Evolutionary conservation across 1,140 invertebrate species (phyloP), one percentile per base, ranked within the genome.

Genomic region (Drosophila takahashii): DNA sequence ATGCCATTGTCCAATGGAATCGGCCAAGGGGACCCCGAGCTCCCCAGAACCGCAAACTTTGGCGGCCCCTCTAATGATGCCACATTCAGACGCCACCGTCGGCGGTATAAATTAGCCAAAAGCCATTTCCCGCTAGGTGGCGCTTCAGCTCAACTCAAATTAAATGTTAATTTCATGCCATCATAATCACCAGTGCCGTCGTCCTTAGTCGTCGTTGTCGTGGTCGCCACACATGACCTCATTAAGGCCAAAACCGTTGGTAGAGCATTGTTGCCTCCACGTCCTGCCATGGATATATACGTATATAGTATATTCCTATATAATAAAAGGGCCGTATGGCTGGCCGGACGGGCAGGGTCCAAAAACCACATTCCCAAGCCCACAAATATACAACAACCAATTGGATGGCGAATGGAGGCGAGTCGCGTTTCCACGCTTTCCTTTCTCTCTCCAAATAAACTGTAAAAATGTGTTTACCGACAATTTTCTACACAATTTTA

Each of bases 401-500:
- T 70, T 56, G 53, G 73, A 18, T 34, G n/a, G 47, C 27, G 32
- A 11, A 11, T 29, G 13, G 13, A 34, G 32, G 42, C 66, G 67
- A 73, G 53, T 65, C 58, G 80, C 80, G 65, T 59, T 73, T 69
- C 67, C 61, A 69, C 66, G 64, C 67, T 8, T 27, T 7, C n/a
- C 13, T 8, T 27, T 69, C 56, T 58, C 64, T 69, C 56, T 58
- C 64, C 84, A 89, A 87, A 87, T 89, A 87, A 87, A 89, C 79
- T 89, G 84, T 87, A 87, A 87, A 87, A 87, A 87, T 87, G 84
- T 87, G 84, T 87, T 87, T 87, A 89, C 84, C 84, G 84, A 87
- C 84, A 87, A 87, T 87, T 87, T 87, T 87, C 84, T 87, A 89
- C 84, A 89, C 84, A 87, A 89, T 87, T 87, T 89, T 87, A 89